These are phyloP conservation scores for Lepilemur ruficaudatus DNA, from an alignment of 2,797 vertebrate species.

Conservation along the genomic window DNA sequence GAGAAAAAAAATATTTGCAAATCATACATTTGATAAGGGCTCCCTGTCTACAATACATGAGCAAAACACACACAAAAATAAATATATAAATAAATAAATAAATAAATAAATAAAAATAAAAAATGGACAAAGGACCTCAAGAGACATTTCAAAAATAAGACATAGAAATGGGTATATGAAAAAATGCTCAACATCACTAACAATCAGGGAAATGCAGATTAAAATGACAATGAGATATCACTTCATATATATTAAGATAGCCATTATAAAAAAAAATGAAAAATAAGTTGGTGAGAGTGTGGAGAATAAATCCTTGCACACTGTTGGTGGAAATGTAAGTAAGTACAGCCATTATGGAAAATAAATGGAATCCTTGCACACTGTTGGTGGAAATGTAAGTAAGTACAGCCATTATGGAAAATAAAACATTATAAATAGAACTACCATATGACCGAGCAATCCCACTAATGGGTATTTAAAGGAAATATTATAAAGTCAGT, in stretches of 20 bases:
- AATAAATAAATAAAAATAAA: background rate
- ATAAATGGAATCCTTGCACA: background rate
- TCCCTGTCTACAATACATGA: background rate
- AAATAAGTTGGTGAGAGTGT: background rate
- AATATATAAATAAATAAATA: no score
- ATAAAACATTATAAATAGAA: background rate
- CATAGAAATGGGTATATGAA: background rate
- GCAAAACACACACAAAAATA: background rate
- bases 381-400: background rate
- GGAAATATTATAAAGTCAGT: background rate
- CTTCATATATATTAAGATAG: background rate
- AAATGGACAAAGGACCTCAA: background rate
- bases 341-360: background rate
- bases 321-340: background rate
- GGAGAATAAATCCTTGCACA: background rate
- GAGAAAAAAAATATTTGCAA: background rate
- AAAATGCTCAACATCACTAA: background rate
- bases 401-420: background rate
- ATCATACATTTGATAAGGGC: background rate
- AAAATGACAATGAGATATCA: background rate
- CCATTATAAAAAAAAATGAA: background rate
- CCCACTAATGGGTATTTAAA: background rate
- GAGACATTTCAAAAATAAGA: background rate
- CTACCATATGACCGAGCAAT: background rate
- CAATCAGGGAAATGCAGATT: background rate